A percentile compares a stretch with the other conserved stretches of the same genome.
These are phyloP conservation scores for Falco punctatus DNA, from an alignment of 2,113 vertebrate species.

Conservation along the genomic window DNA sequence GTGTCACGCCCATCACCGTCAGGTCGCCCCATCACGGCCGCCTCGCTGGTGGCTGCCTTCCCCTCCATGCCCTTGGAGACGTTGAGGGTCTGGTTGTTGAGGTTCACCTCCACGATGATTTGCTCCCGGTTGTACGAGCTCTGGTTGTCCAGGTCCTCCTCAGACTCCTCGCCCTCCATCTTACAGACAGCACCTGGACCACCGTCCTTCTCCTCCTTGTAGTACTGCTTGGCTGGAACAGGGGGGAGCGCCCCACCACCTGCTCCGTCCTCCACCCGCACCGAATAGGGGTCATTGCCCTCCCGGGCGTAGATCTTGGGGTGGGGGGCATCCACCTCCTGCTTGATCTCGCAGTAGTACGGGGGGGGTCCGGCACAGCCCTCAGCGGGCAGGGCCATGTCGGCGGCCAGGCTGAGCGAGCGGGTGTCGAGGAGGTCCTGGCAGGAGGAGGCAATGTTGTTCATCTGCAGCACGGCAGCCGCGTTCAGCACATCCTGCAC, in stretches of 20 bases:
- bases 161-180: slow-evolving; percentile 79
- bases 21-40: slow-evolving; percentile 51
- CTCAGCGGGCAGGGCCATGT: slow-evolving; percentile 80
- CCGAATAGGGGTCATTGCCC: slow-evolving; percentile 84
- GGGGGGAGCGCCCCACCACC: slow-evolving; percentile 41
- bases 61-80: slow-evolving; percentile 91
- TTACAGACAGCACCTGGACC: slow-evolving; percentile 74
- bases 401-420: slow-evolving; percentile 78
- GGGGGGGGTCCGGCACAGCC: slow-evolving; percentile 58
- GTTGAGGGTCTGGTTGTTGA: slow-evolving; percentile 96
- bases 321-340: slow-evolving; percentile 83
- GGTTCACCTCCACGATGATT: slow-evolving; percentile 97
- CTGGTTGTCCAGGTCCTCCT: slow-evolving; percentile 75
- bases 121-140: slow-evolving; percentile 87
- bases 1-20: slow-evolving; percentile 47
- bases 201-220: slow-evolving; percentile 84
- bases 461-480: slow-evolving; percentile 91
- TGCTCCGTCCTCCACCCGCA: slow-evolving; percentile 83
- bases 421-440: slow-evolving; percentile 89
- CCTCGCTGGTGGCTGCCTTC: slow-evolving; percentile 66
- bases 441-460: slow-evolving; percentile 89
- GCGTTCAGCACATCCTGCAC: slow-evolving; percentile 90
- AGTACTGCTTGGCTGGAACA: slow-evolving; percentile 82
- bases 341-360: slow-evolving; percentile 91
- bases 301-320: slow-evolving; percentile 87